phyloP scores from a whole-genome alignment of 2,113 vertebrate genomes.

The Microtus montanus region DNA sequence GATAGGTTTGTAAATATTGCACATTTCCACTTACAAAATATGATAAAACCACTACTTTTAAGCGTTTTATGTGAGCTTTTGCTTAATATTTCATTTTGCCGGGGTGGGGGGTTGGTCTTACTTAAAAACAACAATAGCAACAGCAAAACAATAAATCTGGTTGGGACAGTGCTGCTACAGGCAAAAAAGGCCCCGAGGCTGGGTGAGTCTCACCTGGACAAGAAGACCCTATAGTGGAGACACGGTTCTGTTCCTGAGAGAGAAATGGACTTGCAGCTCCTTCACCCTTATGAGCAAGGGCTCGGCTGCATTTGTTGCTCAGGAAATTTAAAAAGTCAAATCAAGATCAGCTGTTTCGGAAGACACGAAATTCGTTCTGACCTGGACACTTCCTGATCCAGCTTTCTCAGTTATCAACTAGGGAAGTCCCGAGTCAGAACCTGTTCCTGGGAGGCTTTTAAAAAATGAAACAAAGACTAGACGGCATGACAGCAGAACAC shows the following conservation, averaged over 20 bases:
- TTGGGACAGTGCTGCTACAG: background rate
- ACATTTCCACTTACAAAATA: conserved; percentile 50
- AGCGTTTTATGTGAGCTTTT: background rate
- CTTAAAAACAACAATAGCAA: background rate
- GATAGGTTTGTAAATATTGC: background rate
- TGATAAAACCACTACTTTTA: background rate
- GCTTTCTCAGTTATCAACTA: background rate
- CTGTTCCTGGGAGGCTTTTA: background rate
- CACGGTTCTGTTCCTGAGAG: conserved; percentile 15
- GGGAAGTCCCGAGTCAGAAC: background rate
- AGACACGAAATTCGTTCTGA: background rate
- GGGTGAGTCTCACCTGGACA: background rate
- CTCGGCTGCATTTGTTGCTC: background rate
- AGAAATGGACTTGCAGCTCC: conserved; percentile 3
- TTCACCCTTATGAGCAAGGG: background rate
- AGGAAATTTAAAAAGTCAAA: conserved; percentile 22
- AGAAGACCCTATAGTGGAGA: background rate
- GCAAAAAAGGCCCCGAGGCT: background rate
- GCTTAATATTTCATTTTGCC: conserved; percentile 30
- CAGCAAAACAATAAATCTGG: background rate
- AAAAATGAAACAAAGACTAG: background rate
- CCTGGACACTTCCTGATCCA: background rate
- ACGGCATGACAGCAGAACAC: background rate
- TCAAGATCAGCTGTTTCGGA: background rate
- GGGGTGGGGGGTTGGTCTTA: background rate